These are phyloP conservation scores for Microcebus lehilahytsara DNA, from an alignment of 2,113 vertebrate species.

Conservation along the genomic window DNA sequence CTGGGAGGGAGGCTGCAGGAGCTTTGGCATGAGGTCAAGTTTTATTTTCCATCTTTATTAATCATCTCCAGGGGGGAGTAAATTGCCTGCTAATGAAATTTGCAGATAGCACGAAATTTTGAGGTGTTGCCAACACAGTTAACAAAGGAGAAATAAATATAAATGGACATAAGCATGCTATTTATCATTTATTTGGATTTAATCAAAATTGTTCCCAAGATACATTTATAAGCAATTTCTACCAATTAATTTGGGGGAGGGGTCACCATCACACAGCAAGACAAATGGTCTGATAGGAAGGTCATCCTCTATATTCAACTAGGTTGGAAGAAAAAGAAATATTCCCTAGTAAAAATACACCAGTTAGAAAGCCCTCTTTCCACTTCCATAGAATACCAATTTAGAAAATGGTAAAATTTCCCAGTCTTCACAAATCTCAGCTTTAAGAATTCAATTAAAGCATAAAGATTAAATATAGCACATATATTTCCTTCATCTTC, in stretches of 20 bases:
- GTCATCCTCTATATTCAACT: background rate
- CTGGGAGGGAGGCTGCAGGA: conserved; percentile 56
- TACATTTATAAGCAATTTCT: conserved; percentile 56
- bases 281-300: background rate
- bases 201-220: conserved; percentile 73
- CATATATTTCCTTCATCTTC: background rate
- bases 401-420: background rate
- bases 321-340: background rate
- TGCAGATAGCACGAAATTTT: conserved; percentile 74
- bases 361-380: background rate
- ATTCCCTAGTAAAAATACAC: background rate
- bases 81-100: conserved; percentile 77
- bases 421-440: background rate
- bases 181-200: conserved; percentile 79
- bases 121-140: conserved; percentile 74
- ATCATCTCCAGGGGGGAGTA: conserved; percentile 76
- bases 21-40: conserved; percentile 70
- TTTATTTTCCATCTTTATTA: conserved; percentile 76
- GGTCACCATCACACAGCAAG: background rate
- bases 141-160: conserved; percentile 78
- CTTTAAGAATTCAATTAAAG: background rate
- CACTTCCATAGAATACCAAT: background rate
- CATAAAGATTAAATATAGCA: background rate
- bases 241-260: conserved; percentile 49
- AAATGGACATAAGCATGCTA: conserved; percentile 68